phyloP scores from a whole-genome alignment of 2,113 vertebrate species.

The Phoenicopterus ruber region DNA sequence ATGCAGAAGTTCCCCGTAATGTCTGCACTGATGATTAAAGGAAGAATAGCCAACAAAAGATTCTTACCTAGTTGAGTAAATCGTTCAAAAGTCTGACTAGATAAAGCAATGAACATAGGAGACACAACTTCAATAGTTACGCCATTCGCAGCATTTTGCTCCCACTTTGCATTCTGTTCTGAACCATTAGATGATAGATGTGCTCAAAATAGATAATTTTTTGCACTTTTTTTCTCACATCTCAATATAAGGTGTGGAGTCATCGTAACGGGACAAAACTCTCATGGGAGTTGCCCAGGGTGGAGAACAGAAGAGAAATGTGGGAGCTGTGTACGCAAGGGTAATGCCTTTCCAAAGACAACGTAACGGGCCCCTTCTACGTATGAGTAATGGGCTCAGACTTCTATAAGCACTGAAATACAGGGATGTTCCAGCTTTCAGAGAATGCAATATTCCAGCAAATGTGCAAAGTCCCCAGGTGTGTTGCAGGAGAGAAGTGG shows the following conservation, averaged over 20 bases:
- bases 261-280: neutral
- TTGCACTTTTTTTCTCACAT: neutral
- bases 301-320: neutral
- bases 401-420: neutral
- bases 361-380: fast-evolving
- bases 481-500: neutral
- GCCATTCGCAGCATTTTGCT: neutral
- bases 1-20: neutral
- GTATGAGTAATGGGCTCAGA: neutral
- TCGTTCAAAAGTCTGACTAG: neutral
- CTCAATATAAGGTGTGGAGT: neutral
- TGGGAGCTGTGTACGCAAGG: neutral
- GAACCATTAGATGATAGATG: neutral
- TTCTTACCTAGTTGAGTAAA: neutral
- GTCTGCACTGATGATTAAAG: neutral
- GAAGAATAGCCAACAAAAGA: neutral
- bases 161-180: neutral
- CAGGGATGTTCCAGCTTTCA: neutral
- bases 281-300: neutral
- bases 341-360: neutral
- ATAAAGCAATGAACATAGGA: neutral
- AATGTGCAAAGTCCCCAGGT: fast-evolving
- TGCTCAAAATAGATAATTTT: neutral
- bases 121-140: neutral
- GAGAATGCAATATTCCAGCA: neutral